phyloP scores from a whole-genome alignment of 2,113 vertebrate species.

The Psilopsiagon aymara region DNA sequence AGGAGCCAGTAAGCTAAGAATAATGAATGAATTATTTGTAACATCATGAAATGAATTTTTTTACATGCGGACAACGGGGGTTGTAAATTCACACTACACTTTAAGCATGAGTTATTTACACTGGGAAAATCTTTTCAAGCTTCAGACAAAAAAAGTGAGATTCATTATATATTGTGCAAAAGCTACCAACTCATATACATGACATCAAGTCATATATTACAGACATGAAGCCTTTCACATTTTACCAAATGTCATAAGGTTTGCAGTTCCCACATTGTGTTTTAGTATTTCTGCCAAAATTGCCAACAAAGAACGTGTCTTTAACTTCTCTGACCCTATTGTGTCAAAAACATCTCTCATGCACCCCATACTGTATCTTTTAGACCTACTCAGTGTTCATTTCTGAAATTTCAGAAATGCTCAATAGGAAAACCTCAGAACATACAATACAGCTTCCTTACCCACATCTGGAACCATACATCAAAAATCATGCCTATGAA shows the following conservation, averaged over 20 bases:
- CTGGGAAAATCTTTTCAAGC: conserved; percentile 65
- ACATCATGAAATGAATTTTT: background rate
- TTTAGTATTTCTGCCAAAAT: conserved; percentile 77
- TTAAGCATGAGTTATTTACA: conserved; percentile 64
- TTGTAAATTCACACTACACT: conserved; percentile 42
- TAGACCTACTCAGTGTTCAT: conserved; percentile 66
- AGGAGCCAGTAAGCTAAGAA: background rate
- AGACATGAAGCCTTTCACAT: conserved; percentile 72
- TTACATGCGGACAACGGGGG: background rate
- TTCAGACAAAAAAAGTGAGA: conserved; percentile 68
- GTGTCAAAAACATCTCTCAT: conserved; percentile 79
- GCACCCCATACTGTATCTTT: conserved; percentile 64
- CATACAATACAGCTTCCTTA: conserved; percentile 38
- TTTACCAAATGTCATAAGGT: conserved; percentile 71
- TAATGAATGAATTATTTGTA: background rate
- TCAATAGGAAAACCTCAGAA: conserved; percentile 67
- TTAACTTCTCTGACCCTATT: conserved; percentile 80
- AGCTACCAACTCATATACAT: conserved; percentile 79
- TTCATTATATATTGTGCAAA: conserved; percentile 75
- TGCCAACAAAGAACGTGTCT: conserved; percentile 73
- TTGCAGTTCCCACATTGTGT: conserved; percentile 68
- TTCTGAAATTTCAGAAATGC: conserved; percentile 75
- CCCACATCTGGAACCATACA: conserved; percentile 70
- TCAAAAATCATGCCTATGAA: conserved; percentile 45
- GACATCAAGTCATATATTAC: conserved; percentile 83